Conservation (phyloP, 2,113 vertebrate species). For the Anas platyrhynchos region DNA sequence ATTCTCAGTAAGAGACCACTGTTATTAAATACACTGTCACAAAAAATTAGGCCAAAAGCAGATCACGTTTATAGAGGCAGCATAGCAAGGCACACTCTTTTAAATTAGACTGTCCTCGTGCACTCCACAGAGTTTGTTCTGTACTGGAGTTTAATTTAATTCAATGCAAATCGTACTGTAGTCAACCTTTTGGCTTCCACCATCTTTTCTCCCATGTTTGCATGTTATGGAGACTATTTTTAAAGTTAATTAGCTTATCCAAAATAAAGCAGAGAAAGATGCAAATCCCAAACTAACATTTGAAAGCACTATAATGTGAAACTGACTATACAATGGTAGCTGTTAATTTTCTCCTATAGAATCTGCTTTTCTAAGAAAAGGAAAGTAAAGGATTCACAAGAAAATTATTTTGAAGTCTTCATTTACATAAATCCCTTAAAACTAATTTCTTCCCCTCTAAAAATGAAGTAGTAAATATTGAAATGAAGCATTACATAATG, state of each 20-base stretch:
- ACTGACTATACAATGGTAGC: not conserved
- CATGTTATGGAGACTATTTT: conserved; percentile 59
- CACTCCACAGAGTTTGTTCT: conserved; percentile 24
- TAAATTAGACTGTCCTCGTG: conserved; percentile 27
- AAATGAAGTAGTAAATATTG: not conserved
- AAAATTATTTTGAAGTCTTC: not conserved
- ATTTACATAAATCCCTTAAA: not conserved
- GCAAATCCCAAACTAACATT: not conserved
- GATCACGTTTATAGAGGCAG: conserved; percentile 29
- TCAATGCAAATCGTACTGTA: conserved; percentile 39
- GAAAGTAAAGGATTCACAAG: not conserved
- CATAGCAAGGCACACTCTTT: conserved; percentile 56
- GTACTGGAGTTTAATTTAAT: conserved; percentile 52
- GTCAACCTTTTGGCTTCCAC: conserved; percentile 68
- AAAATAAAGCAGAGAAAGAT: conserved; percentile 49
- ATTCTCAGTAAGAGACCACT: conserved; percentile 52
- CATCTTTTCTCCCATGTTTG: conserved; percentile 59
- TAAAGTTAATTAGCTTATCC: conserved; percentile 66
- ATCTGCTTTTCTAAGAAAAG: not conserved
- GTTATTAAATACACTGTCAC: conserved; percentile 64
- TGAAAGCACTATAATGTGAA: not conserved
- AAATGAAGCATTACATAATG: not conserved
- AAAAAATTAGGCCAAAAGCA: conserved; percentile 59
- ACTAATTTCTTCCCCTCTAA: fast-evolving
- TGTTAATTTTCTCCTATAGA: not conserved